Base-by-base conservation (phyloP, 2,113 vertebrate genomes). In the Gnathonemus longibarbis region DNA sequence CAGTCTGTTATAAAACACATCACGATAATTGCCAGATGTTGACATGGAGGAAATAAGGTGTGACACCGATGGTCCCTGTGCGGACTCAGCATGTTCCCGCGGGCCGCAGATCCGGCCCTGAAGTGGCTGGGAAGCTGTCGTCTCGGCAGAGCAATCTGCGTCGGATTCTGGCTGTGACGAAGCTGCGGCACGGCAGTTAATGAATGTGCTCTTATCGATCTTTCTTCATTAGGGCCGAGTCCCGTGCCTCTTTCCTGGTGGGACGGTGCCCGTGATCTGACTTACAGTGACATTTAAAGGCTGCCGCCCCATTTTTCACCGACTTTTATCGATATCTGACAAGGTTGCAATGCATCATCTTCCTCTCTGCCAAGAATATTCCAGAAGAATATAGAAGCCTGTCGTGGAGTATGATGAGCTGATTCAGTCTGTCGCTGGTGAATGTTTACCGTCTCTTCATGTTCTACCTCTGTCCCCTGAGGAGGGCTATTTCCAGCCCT, bases 271-370 rank as follows among this genome's bases (percentile, higher is more conserved):
- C 19, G 1, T 50, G 13, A 66, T 77, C 45, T 74, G 88, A n/a
- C 66, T 84, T 39, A 8, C 19, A 11, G 17, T 89, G 62, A 89
- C 88, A 89, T 89, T 89, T 89, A 80, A 74, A 80, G 66, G 66
- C 66, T 89, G 11, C 35, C 7, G 24, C 53, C 31, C 66, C 39
- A 88, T 87, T 58, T 42, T 88, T 35, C 86, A 46, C 56, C 9
- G 39, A 88, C 39, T 46, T 58, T 88, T 45, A 45, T 45, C 21
- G 8, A 88, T 45, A 88, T 88, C 53, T 88, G 87, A 88, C 87
- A 88, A 88, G 31, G 27, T 35, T 58, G 50, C 21, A 24, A 66
- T 45, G 35, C 52, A 58, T 66, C 39, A 27, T 88, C 52, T 19
- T 56, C 52, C 10, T 8, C 8, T 88, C 39, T 10, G 19, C 19